Evolutionary conservation across 2,113 vertebrate genomes (phyloP).

Genomic region (Hucho hucho): DNA sequence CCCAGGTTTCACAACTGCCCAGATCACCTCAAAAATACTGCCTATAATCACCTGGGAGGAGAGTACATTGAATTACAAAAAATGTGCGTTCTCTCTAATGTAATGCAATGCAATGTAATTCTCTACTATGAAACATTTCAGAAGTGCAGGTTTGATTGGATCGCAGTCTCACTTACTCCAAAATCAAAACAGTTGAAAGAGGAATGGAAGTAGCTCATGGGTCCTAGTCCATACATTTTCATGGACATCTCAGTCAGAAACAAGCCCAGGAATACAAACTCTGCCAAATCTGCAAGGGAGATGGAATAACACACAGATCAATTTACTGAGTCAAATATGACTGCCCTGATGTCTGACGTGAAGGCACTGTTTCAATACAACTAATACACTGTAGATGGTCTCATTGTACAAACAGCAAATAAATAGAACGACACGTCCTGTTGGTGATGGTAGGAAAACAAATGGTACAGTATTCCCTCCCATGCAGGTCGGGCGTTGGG

Average conservation of each 20-base stretch:
- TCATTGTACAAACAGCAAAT: constrained; percentile 21
- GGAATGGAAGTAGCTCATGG: constrained; percentile 94
- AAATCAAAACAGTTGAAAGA: constrained; percentile 99
- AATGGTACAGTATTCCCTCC: not conserved
- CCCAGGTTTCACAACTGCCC: constrained; percentile 91
- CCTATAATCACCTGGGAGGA: constrained; percentile 88
- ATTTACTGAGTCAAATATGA: constrained; percentile 66
- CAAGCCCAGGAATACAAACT: constrained; percentile 95
- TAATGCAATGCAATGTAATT: not conserved
- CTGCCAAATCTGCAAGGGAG: constrained; percentile 83
- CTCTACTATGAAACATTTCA: not conserved
- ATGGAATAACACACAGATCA: constrained; percentile 54
- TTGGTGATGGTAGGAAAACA: constrained; percentile 72
- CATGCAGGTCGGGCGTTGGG: constrained; percentile 47
- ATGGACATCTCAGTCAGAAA: constrained; percentile 96
- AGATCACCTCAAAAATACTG: constrained; percentile 96
- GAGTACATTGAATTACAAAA: not conserved
- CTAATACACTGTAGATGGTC: not conserved
- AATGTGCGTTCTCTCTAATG: not conserved
- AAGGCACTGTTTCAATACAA: constrained; percentile 12
- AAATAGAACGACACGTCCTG: not conserved
- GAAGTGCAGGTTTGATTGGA: constrained; percentile 38
- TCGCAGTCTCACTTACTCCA: constrained; percentile 78
- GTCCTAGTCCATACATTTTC: constrained; percentile 96
- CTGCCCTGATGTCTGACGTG: constrained; percentile 45